Evolutionary conservation across 2,888 invertebrate species (phyloP), one percentile per base, ranked within the genome.

Genomic region (Hydroisotoma schaefferi): DNA sequence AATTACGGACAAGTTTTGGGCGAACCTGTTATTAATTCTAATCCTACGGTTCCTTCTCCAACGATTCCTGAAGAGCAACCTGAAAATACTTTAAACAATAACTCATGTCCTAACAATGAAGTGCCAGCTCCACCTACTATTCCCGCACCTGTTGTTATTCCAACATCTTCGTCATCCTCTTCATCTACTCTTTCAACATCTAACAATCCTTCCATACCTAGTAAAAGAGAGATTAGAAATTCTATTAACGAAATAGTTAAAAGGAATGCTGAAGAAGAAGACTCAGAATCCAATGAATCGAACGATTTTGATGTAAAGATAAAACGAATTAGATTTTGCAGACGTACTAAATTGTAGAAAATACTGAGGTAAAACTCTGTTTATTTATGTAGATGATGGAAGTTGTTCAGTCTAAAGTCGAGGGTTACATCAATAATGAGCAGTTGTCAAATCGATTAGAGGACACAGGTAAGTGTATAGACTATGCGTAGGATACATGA

Each of bases 251-350:
- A 22, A 8, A 46, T 25, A 8, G 3, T 5, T 22, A 46, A 46
- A 46, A 22, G 23, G 25, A 47, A 53, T 29, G 55, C 52, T n/a
- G 66, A 61, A 1, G 64, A 64, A 40, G 65, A 63, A 44, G 67
- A 65, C 25, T 61, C 59, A 2, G 72, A 72, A 22, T 70, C 72
- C 2, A 67, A 70, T 49, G 72, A 70, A 55, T 69, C 70, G 15
- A 64, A 68, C 33, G 69, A 69, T 18, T 72, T 68, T 51, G 70
- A 68, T 51, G 72, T 70, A 65, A 55, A 22, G n/a, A n/a, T n/a
- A n/a, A n/a, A n/a, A n/a, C n/a, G n/a, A n/a, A n/a, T n/a, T n/a
- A n/a, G n/a, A n/a, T n/a, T n/a, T n/a, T n/a, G n/a, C n/a, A n/a
- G n/a, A n/a, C n/a, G n/a, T n/a, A n/a, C n/a, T n/a, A n/a, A n/a